phyloP scores from a whole-genome alignment of 35 echinoderm and acorn worm species.

The Anneissia japonica region DNA sequence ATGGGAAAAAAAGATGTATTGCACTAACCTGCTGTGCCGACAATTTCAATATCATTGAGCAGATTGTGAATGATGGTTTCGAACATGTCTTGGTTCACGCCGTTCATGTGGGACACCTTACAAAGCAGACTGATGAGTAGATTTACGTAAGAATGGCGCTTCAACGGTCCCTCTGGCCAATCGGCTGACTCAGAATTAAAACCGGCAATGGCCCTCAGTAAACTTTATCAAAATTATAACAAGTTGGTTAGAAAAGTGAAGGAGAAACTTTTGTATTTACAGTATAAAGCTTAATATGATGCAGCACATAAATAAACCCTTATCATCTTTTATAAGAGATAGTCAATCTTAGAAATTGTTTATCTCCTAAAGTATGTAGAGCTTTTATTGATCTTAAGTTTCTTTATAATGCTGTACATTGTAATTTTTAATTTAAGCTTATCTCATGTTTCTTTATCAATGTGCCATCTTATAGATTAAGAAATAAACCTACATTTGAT shows the following conservation, averaged over 20 bases:
- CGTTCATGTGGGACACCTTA: conserved; percentile 55
- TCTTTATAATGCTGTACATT: too few relatives aligned
- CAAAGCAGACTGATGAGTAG: conserved; percentile 66
- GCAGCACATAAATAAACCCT: too few relatives aligned
- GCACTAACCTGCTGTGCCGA: conserved; percentile 63
- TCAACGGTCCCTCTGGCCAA: conserved; percentile 17
- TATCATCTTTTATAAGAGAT: too few relatives aligned
- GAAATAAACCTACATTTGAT: too few relatives aligned
- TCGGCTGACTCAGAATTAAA: conserved; percentile 33
- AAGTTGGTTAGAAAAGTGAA: neutral
- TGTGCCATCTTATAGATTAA: too few relatives aligned
- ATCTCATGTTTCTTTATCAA: too few relatives aligned
- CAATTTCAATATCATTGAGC: conserved; percentile 67
- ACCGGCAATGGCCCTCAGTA: conserved; percentile 76
- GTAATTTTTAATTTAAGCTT: too few relatives aligned
- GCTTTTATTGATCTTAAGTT: too few relatives aligned
- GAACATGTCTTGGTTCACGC: conserved; percentile 48
- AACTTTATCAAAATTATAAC: conserved; percentile 22
- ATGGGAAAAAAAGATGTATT: too few relatives aligned
- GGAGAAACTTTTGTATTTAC: neutral
- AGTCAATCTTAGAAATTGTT: too few relatives aligned
- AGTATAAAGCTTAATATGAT: too few relatives aligned
- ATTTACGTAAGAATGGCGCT: conserved; percentile 57
- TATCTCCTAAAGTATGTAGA: too few relatives aligned
- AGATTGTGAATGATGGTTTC: conserved; percentile 50